phyloP scores from a whole-genome alignment of 2,888 invertebrate species.

The Drosophila parthenogenetica region DNA sequence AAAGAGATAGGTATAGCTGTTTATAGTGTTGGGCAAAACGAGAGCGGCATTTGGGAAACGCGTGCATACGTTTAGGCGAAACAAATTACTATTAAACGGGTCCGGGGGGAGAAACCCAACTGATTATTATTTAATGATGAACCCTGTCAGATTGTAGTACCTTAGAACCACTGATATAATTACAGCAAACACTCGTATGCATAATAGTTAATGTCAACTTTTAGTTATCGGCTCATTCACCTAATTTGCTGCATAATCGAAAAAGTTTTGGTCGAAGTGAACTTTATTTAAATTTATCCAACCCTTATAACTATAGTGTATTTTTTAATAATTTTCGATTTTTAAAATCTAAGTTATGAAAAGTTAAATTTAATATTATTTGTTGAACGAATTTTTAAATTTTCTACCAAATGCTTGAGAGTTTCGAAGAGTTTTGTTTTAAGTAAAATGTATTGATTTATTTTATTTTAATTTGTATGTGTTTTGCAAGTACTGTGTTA shows the following conservation, averaged over 20 bases:
- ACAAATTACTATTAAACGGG: constrained; percentile 82
- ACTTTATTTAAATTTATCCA: constrained; percentile 27
- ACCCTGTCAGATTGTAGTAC: constrained; percentile 56
- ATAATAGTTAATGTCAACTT: constrained; percentile 17
- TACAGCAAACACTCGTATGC: constrained; percentile 33
- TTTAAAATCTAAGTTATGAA: neutral
- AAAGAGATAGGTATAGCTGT: neutral
- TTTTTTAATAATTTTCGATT: neutral
- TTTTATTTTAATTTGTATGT: too few species aligned
- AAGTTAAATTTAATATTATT: neutral
- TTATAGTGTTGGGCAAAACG: neutral
- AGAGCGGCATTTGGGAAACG: constrained; percentile 56
- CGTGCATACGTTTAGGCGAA: constrained; percentile 84
- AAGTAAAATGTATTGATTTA: too few species aligned
- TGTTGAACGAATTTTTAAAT: too few species aligned
- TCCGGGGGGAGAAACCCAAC: constrained; percentile 19
- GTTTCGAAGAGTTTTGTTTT: too few species aligned
- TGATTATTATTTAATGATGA: constrained; percentile 82
- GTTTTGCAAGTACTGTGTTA: too few species aligned
- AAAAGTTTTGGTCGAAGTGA: constrained; percentile 37
- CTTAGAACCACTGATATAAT: constrained; percentile 54
- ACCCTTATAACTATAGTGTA: constrained; percentile 1
- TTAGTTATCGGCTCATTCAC: constrained; percentile 17
- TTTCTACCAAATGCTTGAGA: too few species aligned
- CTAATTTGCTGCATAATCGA: constrained; percentile 36